Percentiles rank a stretch among this genome's conserved stretches.
phyloP scores from a whole-genome alignment of 1,140 invertebrate species.

The Dreissena polymorpha region DNA sequence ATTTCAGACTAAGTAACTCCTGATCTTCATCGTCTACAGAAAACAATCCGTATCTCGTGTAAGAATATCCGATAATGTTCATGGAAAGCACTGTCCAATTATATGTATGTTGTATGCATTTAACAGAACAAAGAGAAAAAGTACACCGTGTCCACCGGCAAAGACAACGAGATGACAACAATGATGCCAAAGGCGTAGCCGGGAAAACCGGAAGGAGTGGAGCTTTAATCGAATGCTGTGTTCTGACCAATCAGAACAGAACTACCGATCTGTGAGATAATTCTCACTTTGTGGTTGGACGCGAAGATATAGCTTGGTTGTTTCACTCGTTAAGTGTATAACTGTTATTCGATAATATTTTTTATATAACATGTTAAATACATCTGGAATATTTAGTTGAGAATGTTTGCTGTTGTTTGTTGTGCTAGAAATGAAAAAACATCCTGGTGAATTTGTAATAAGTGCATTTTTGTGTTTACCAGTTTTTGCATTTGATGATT shows the following conservation, averaged over 20 bases:
- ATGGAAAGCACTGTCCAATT: background rate
- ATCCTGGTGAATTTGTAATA: too few relatives aligned
- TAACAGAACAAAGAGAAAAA: constrained; percentile 11
- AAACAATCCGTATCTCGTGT: background rate
- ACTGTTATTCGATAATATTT: too few relatives aligned
- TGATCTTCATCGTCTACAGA: background rate
- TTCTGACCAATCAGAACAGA: background rate
- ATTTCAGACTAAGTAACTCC: background rate
- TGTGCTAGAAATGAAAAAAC: too few relatives aligned
- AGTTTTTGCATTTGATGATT: too few relatives aligned
- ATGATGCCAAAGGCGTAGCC: constrained; percentile 29
- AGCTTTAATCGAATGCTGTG: constrained; percentile 15
- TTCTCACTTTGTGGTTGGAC: too few relatives aligned
- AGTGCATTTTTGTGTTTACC: too few relatives aligned
- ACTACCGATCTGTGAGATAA: too few relatives aligned
- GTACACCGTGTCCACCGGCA: background rate
- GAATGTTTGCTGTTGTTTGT: too few relatives aligned
- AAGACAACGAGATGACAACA: constrained; percentile 12
- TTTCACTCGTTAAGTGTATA: too few relatives aligned
- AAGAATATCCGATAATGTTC: background rate
- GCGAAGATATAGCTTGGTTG: too few relatives aligned
- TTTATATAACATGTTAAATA: too few relatives aligned
- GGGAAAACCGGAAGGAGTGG: constrained; percentile 28
- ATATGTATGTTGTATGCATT: background rate
- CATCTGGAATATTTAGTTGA: too few relatives aligned